phyloP scores from a whole-genome alignment of 2,797 vertebrate genomes.

The Chrysocyon brachyurus region DNA sequence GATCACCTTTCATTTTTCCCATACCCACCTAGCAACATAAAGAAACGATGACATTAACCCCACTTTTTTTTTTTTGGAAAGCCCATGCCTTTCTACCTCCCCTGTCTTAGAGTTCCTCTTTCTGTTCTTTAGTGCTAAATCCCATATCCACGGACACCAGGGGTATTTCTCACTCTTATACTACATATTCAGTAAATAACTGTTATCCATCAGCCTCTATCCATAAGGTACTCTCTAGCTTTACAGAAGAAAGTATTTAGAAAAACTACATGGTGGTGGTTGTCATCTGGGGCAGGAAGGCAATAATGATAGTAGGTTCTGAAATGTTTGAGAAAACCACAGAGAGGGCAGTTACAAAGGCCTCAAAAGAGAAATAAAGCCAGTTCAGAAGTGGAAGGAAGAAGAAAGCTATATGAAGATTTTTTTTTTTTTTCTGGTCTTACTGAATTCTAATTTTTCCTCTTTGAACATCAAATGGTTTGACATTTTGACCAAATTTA shows the following conservation, averaged over 20 bases:
- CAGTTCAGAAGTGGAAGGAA: not conserved
- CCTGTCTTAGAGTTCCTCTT: not conserved
- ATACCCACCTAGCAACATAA: not conserved
- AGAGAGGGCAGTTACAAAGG: not conserved
- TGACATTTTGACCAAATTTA: not conserved
- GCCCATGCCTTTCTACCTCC: not conserved
- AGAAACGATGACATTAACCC: not conserved
- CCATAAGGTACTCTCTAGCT: not conserved
- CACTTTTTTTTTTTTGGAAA: not conserved
- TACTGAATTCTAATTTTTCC: not conserved
- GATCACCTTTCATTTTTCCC: not conserved
- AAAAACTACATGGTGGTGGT: not conserved
- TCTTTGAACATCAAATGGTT: not conserved
- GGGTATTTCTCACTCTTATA: not conserved
- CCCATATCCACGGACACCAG: not conserved
- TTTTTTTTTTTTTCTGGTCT: not conserved
- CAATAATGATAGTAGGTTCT: not conserved
- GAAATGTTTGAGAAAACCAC: not conserved
- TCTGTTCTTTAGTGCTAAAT: not conserved
- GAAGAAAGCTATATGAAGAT: accelerated
- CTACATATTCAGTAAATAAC: not conserved
- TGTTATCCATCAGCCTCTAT: not conserved
- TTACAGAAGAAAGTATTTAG: not conserved
- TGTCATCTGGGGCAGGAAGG: not conserved
- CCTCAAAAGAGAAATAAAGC: not conserved